Evolutionary conservation across 2,888 invertebrate genomes (phyloP), one percentile per base, ranked within the genome.

Genomic region (Elmis aenea): DNA sequence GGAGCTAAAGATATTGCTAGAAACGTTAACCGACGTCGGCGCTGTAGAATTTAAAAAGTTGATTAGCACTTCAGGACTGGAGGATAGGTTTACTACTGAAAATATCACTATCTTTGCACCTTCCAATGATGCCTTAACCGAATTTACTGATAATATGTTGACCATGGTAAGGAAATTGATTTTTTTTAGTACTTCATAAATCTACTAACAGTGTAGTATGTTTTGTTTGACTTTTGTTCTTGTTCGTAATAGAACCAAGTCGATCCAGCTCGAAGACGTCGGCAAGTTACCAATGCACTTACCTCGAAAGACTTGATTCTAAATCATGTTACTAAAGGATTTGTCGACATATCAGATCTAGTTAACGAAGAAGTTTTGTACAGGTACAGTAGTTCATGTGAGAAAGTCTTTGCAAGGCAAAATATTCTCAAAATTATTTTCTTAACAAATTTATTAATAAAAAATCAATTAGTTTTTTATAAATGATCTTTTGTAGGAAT

Each of bases 31-130:
- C 23, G 73, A 75, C 30, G 59, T 81, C 54, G 76, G 74, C 15
- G 72, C 74, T 26, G 72, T 69, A 35, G 75, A 79, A 58, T 81
- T 82, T 58, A 66, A 72, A 22, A 67, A 70, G 27, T 67, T 77
- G 46, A 68, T 76, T 8, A 69, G 71, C 46, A 69, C 66, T 11
- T 69, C 72, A 4, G 73, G 72, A 2, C 54, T 79, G 29, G 68
- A 71, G 9, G 67, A 68, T 3, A 70, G 66, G 48, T 56, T 77
- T 27, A 53, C 57, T n/a, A 64, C 66, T 6, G 70, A 70, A 12
- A 80, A 81, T 53, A 64, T 74, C 15, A 82, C 83, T 0, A 49
- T 83, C 3, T 77, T 83, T 49, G 75, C 77, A 18, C 81, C 78
- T 33, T 68, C 75, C 5, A 76, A 84, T 59, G 66, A 67, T 10